Conservation (phyloP, 2,797 vertebrate genomes). For the Alosa sapidissima region DNA sequence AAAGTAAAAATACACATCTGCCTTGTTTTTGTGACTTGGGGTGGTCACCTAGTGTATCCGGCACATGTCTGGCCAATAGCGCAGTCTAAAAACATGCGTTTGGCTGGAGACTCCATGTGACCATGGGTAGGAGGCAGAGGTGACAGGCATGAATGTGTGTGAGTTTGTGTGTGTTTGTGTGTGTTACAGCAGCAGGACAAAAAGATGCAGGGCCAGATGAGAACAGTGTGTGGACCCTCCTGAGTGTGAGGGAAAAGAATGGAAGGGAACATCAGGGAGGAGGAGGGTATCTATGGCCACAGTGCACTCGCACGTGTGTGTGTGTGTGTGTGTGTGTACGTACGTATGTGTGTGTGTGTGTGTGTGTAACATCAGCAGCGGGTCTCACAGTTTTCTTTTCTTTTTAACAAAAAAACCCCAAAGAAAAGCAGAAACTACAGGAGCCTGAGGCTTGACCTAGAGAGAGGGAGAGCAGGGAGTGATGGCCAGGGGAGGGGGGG, state of each 20-base stretch:
- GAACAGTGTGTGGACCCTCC: constrained; percentile 87
- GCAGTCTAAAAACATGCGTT: not conserved
- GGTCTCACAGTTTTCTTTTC: constrained; percentile 22
- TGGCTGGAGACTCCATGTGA: not conserved
- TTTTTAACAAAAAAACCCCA: constrained; percentile 6
- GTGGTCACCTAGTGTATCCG: not conserved
- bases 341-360: not conserved
- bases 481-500: not conserved
- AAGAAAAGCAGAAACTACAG: constrained; percentile 13
- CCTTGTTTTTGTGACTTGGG: not conserved
- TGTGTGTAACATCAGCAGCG: constrained; percentile 21
- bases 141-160: constrained; percentile 1
- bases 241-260: constrained; percentile 66
- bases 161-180: constrained; percentile 45
- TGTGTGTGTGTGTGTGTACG: not conserved
- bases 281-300: not conserved
- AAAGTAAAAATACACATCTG: not conserved
- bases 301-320: not conserved
- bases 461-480: not conserved
- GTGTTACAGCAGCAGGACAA: constrained; percentile 85
- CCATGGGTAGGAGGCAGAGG: not conserved
- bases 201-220: constrained; percentile 78
- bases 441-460: constrained; percentile 23
- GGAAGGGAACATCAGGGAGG: not conserved
- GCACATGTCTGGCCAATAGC: not conserved